phyloP scores from a whole-genome alignment of 2,797 vertebrate genomes.

The Euphonia xanthogaster region DNA sequence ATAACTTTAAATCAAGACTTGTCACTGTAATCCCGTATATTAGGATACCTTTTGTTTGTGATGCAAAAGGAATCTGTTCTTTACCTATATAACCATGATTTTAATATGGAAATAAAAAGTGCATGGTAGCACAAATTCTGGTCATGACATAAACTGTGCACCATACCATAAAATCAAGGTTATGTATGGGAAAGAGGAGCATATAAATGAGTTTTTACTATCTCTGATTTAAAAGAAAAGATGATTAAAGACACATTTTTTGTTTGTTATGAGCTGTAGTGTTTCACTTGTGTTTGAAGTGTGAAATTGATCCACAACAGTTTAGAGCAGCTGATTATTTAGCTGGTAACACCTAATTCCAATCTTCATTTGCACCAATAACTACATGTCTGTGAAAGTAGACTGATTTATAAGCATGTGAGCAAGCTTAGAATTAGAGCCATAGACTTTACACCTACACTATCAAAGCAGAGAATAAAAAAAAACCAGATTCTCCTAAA shows the following conservation, averaged over 20 bases:
- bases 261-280: neutral
- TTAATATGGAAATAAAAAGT: neutral
- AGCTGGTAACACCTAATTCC: neutral
- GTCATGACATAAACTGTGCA: neutral
- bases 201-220: neutral
- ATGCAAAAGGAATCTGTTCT: neutral
- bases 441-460: neutral
- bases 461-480: neutral
- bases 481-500: neutral
- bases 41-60: neutral
- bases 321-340: neutral
- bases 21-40: neutral
- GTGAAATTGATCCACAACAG: neutral
- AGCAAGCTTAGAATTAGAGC: neutral
- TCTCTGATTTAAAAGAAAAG: neutral
- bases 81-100: fast-evolving
- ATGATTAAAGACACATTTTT: neutral
- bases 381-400: neutral
- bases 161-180: neutral
- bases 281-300: neutral
- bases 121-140: fast-evolving
- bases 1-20: neutral
- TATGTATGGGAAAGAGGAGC: neutral
- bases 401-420: neutral
- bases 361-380: neutral